Base-by-base conservation (phyloP, 2,888 invertebrate species). In the Allolobophora icterica region DNA sequence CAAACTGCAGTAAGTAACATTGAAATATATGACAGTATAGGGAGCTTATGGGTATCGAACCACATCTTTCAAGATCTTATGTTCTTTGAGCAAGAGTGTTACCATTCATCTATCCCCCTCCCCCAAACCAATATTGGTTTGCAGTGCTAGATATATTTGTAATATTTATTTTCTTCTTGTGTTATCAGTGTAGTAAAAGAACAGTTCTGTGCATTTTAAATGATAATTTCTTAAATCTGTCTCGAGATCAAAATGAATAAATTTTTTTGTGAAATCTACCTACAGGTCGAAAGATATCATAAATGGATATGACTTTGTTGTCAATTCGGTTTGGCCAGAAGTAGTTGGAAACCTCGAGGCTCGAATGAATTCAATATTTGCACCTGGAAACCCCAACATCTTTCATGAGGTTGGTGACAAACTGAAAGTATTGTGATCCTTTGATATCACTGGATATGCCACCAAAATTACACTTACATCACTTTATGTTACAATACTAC, bases 371-470 rank as follows among this genome's bases (percentile, higher is more conserved):
- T 97, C 97, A 19, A 97, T 98, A 94, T 98, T 98, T 96, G 98
- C 98, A 4, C 98, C 98, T 30, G 98, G 98, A 91, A 98, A 98
- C 96, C 98, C 98, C 0, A 97, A 98, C 94, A 96, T 97, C 92
- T 98, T 98, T 95, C 97, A 97, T 92, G 96, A 96, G 94, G 96
- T 96, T 94, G 93, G 93, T 71, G 30, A 11, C 11, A n/a, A 11
- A 71, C 8, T n/a, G 13, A 71, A n/a, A 71, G 17, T n/a, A 13
- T n/a, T 90, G 35, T 87, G 35, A 87, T 87, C 19, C 11, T 40
- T 84, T 83, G 34, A 87, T 35, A 34, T 87, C 24, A 34, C 35
- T n/a, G 24, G 83, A 87, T 8, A n/a, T 5, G 52, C 52, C 24
- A 24, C 24, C 21, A n/a, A 71, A 52, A n/a, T 71, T 71, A n/a